Evolutionary conservation across 1,140 invertebrate species (phyloP), one percentile per base, ranked within the genome.

Genomic region (Hetaerina americana): DNA sequence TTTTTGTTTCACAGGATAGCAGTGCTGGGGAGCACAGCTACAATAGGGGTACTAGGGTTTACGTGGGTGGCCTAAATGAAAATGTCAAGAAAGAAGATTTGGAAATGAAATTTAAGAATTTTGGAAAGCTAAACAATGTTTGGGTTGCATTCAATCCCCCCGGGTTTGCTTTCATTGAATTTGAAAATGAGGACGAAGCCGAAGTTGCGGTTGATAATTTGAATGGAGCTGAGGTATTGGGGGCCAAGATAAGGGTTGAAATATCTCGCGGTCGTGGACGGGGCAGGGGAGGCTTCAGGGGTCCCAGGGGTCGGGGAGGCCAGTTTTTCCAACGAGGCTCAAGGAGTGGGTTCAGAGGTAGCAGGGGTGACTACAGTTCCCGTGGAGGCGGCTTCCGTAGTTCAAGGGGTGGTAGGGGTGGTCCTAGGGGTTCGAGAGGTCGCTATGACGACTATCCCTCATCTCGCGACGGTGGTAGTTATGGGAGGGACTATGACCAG

Each of bases 161-260:
- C 76, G 95, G 96, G 75, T 99, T 99, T 86, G 97, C 97, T 70
- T 99, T 99, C 85, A 93, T 99, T 78, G 96, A 99, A 83, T 99
- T 97, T 85, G 92, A 96, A 82, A 95, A 96, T 81, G 87, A 89
- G 77, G 89, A 93, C 78, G 95, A 98, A 84, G 96, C 96, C 27
- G 93, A 96, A 80, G 90, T 95, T 80, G 95, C 96, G 31, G 95
- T 94, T 80, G 90, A 90, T 80, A 92, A 88, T 76, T 86, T 98
- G 78, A 96, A 98, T 83, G 95, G 95, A 73, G 88, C 88, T 73
- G 90, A 91, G 77, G 85, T 92, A 74, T 82, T 91, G 81, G 92
- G 92, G 73, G 89, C 89, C 72, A 92, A 91, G 77, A 83, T 93
- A 71, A 85, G 90, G 77, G 92, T 94, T 70, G 92, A 94, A 83